Conservation (phyloP, 1,140 invertebrate species). For the Sycophaga agraensis region DNA sequence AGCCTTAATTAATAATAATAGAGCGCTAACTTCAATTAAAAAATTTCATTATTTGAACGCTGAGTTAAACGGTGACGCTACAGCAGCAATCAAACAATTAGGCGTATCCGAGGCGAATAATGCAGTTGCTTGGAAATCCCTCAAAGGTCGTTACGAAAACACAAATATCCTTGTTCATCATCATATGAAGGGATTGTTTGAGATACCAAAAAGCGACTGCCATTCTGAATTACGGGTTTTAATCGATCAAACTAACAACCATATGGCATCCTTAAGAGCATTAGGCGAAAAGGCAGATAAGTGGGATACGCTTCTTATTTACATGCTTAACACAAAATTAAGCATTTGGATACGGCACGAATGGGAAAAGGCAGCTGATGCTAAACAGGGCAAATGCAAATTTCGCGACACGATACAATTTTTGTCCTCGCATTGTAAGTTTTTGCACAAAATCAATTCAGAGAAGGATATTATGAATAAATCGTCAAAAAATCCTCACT, state of each 20-base stretch:
- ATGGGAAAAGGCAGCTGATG: slow-evolving; percentile 18
- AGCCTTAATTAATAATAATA: neutral
- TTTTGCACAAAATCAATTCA: neutral
- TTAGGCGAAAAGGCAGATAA: slow-evolving; percentile 21
- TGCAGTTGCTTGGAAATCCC: neutral
- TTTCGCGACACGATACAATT: neutral
- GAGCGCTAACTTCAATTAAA: neutral
- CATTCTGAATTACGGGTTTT: slow-evolving; percentile 20
- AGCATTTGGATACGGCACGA: slow-evolving; percentile 19
- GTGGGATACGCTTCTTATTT: slow-evolving; percentile 32
- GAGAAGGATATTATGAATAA: neutral
- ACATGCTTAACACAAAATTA: slow-evolving; percentile 26
- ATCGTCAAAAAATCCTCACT: neutral
- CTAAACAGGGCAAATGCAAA: neutral
- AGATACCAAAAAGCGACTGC: slow-evolving; percentile 12
- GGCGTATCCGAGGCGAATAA: neutral
- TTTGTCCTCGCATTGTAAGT: slow-evolving; percentile 10
- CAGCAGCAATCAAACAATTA: neutral
- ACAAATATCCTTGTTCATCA: neutral
- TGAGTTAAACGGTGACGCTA: neutral
- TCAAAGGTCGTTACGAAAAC: neutral
- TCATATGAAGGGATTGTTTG: neutral
- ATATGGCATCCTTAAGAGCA: slow-evolving; percentile 21
- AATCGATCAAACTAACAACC: slow-evolving; percentile 26
- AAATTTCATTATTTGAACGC: neutral